Percentiles rank a stretch among this genome's conserved stretches.
These are phyloP conservation scores for Hydropotes inermis DNA, from an alignment of 2,113 vertebrate species.

Conservation along the genomic window DNA sequence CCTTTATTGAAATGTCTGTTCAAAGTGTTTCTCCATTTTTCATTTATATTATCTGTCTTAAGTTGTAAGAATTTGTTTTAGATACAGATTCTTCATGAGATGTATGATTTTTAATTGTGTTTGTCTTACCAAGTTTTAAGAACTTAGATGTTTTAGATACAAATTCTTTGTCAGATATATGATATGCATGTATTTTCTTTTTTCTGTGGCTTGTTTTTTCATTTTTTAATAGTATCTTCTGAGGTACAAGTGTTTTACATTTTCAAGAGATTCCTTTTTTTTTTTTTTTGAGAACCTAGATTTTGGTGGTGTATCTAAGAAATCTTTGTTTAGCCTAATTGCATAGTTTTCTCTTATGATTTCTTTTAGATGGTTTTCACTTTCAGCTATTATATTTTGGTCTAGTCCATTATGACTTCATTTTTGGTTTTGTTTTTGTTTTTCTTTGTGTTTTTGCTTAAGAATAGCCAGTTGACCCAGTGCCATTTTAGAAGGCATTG, in stretches of 20 bases:
- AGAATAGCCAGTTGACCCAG: neutral
- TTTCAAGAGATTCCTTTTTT: neutral
- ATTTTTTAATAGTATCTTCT: neutral
- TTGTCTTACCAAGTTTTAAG: neutral
- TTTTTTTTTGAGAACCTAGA: neutral
- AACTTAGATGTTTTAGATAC: neutral
- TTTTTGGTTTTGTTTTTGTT: neutral
- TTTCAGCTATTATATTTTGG: neutral
- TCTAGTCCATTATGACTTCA: neutral
- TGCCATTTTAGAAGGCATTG: neutral
- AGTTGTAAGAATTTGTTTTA: neutral
- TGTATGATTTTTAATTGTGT: neutral
- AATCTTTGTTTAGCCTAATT: neutral
- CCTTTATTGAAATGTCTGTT: neutral
- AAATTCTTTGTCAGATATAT: neutral
- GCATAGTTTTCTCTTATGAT: neutral
- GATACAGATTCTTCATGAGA: neutral
- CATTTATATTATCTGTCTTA: neutral
- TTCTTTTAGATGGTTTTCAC: neutral
- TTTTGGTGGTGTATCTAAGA: neutral
- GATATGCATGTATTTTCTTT: neutral
- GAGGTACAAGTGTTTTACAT: neutral
- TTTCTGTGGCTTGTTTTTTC: neutral
- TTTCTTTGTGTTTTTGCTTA: neutral
- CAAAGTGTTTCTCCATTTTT: neutral